Conservation (phyloP, 2,888 invertebrate species). For the Dyspetes luteomarginatus region DNA sequence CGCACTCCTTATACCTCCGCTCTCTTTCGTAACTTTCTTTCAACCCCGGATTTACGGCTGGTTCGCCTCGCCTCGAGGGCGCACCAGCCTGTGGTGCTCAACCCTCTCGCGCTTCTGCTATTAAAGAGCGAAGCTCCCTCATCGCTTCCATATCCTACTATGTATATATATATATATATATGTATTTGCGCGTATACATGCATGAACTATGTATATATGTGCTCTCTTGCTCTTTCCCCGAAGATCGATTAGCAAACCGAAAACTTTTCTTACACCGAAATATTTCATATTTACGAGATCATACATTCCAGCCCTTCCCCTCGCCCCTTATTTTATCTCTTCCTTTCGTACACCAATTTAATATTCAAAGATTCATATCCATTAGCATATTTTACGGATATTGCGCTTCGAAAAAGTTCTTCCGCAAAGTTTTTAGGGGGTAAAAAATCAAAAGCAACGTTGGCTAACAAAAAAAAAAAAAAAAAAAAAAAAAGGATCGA, state of each 20-base stretch:
- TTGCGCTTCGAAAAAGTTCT: slow-evolving; percentile 24
- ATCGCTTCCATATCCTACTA: slow-evolving; percentile 18
- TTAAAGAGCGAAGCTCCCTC: slow-evolving; percentile 33
- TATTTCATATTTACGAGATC: slow-evolving; percentile 63
- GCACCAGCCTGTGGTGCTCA: slow-evolving; percentile 31
- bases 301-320: slow-evolving; percentile 15
- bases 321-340: slow-evolving; percentile 20
- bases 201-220: neutral
- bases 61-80: slow-evolving; percentile 43
- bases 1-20: slow-evolving; percentile 45
- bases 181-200: neutral
- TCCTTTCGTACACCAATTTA: slow-evolving; percentile 29
- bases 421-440: slow-evolving; percentile 18
- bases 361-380: slow-evolving; percentile 55
- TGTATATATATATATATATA: neutral
- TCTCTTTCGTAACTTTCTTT: slow-evolving; percentile 61
- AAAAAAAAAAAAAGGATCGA: neutral
- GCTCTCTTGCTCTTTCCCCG: slow-evolving; percentile 22
- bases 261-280: slow-evolving; percentile 52
- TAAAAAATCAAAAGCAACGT: neutral
- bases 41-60: slow-evolving; percentile 60
- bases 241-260: slow-evolving; percentile 57
- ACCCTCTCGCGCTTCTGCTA: slow-evolving; percentile 32
- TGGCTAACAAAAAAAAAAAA: neutral
- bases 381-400: slow-evolving; percentile 43